These are phyloP conservation scores for Jaculus jaculus DNA, from an alignment of 2,113 vertebrate species.

Conservation along the genomic window DNA sequence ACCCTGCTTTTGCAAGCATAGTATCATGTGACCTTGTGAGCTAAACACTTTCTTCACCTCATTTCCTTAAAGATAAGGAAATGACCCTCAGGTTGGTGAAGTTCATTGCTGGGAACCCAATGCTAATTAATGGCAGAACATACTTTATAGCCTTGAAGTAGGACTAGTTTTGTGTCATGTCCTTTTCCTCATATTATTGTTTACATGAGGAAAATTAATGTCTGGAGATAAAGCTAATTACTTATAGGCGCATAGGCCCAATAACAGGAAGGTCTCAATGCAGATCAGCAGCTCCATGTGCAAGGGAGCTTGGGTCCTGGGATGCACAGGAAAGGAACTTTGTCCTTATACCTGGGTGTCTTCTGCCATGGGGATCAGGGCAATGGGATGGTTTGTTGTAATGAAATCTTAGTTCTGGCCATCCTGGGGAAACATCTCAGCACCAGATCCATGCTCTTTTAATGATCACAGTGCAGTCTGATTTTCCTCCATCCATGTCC, in stretches of 20 bases:
- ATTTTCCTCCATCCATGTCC: neutral
- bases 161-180: rapidly evolving
- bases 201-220: neutral
- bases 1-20: neutral
- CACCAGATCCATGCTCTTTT: neutral
- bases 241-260: neutral
- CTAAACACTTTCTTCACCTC: neutral
- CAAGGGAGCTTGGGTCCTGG: neutral
- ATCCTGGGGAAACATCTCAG: neutral
- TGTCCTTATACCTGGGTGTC: neutral
- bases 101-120: neutral
- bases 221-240: neutral
- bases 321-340: neutral
- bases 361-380: neutral
- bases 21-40: neutral
- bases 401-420: neutral
- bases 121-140: neutral
- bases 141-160: neutral
- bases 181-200: neutral
- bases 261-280: neutral
- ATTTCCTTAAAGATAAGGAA: neutral
- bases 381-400: neutral
- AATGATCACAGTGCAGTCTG: neutral
- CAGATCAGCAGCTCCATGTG: neutral
- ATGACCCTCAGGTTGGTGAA: neutral